These are phyloP conservation scores for Prionace glauca DNA, from an alignment of 2,797 vertebrate genomes.

Conservation along the genomic window DNA sequence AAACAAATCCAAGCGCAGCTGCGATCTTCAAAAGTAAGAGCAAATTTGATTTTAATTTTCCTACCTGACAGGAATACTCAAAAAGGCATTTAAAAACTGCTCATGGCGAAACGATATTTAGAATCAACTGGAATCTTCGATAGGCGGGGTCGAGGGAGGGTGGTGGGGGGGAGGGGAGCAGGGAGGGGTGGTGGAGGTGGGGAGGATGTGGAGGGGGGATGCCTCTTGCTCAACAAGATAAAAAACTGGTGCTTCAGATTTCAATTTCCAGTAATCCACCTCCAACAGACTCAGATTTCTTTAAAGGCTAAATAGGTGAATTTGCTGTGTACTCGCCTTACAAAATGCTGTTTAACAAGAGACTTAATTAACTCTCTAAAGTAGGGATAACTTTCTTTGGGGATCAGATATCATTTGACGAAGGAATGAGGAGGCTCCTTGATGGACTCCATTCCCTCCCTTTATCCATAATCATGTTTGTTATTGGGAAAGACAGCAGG, in stretches of 20 bases:
- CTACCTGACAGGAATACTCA: not conserved
- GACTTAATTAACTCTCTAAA: not conserved
- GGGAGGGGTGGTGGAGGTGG: too few relatives aligned
- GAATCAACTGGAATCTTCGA: not conserved
- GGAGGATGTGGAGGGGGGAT: too few relatives aligned
- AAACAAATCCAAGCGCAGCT: not conserved
- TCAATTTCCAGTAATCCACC: not conserved
- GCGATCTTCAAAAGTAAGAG: not conserved
- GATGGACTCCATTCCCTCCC: not conserved
- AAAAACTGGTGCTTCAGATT: not conserved
- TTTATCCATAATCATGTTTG: too few relatives aligned
- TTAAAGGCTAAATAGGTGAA: not conserved
- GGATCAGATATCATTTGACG: not conserved
- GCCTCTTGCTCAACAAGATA: not conserved
- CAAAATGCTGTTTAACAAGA: not conserved
- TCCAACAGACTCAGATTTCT: not conserved
- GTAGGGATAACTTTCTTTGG: not conserved
- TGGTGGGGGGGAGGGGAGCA: too few relatives aligned
- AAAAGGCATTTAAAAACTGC: not conserved
- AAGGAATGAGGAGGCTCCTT: not conserved
- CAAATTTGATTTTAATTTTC: not conserved
- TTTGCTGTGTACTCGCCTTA: not conserved
- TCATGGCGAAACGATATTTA: not conserved
- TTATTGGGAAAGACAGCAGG: too few relatives aligned
- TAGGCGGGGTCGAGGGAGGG: not conserved